A percentile compares a stretch with the other conserved stretches of the same genome.
These are phyloP conservation scores for Schizopygopsis malacanthus DNA, from an alignment of 2,797 vertebrate species.

Conservation along the genomic window DNA sequence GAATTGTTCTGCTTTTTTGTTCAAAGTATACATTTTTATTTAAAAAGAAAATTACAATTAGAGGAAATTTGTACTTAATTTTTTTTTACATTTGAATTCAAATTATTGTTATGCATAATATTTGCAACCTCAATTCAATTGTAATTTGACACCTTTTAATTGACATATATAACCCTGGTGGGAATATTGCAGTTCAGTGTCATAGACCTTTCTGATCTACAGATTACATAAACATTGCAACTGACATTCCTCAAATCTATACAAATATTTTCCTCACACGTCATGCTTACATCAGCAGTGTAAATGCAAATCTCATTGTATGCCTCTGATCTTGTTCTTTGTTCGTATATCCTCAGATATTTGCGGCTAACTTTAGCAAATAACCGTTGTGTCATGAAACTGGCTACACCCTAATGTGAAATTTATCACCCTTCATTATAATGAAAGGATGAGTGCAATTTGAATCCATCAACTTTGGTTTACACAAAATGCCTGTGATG, in stretches of 20 bases:
- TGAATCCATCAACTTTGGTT: conserved; percentile 28
- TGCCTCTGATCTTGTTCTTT: conserved; percentile 26
- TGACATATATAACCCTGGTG: background rate
- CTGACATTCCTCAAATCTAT: background rate
- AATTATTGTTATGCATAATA: background rate
- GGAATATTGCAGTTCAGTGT: background rate
- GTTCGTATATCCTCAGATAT: conserved; percentile 36
- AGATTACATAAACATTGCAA: background rate
- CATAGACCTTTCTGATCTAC: background rate
- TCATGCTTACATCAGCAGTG: conserved; percentile 27
- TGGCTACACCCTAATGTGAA: conserved; percentile 41
- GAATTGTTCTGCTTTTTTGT: background rate
- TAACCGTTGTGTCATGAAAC: conserved; percentile 28
- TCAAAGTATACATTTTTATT: background rate
- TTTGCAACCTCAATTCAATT: background rate
- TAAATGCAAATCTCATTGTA: conserved; percentile 39
- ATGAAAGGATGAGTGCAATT: conserved; percentile 14
- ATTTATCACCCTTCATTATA: conserved; percentile 24
- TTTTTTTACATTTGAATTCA: background rate
- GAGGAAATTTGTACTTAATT: background rate
- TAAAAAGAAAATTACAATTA: background rate
- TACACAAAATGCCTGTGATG: conserved; percentile 30
- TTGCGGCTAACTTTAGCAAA: conserved; percentile 29
- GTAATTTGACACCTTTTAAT: background rate
- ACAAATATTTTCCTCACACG: conserved; percentile 31